phyloP scores from a whole-genome alignment of 1,140 invertebrate species.

The Globodera ellingtonae region DNA sequence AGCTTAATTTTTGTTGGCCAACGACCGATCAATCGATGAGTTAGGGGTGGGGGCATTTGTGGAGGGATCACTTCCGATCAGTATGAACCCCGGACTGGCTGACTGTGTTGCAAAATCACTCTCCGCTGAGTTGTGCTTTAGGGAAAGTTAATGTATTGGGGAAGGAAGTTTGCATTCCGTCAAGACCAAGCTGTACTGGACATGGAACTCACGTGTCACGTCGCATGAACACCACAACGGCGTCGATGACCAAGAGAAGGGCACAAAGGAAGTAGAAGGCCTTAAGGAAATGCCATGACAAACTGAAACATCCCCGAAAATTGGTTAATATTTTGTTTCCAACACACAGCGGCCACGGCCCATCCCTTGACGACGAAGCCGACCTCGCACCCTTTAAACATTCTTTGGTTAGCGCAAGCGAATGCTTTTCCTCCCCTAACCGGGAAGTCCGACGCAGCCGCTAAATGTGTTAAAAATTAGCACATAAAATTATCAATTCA shows the following conservation, averaged over 20 bases:
- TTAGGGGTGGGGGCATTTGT: not conserved
- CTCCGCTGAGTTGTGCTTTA: constrained; percentile 30
- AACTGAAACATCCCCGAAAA: not conserved
- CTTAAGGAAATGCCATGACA: constrained; percentile 34
- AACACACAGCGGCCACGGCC: constrained; percentile 60
- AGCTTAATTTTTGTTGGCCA: not conserved
- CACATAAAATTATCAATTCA: not conserved
- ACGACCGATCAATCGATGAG: not conserved
- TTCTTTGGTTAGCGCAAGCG: not conserved
- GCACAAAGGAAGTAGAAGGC: constrained; percentile 62
- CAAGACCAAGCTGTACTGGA: too few species aligned
- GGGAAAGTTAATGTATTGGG: not conserved
- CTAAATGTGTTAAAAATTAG: constrained; percentile 59
- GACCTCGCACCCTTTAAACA: constrained; percentile 14
- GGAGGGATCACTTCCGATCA: not conserved
- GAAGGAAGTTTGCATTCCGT: not conserved
- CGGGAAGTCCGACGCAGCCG: constrained; percentile 62
- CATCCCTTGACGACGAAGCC: constrained; percentile 56
- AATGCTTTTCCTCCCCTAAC: constrained; percentile 24
- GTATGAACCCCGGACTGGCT: constrained; percentile 1
- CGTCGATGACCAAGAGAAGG: constrained; percentile 55
- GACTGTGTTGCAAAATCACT: constrained; percentile 28
- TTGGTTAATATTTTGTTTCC: not conserved
- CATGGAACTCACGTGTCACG: constrained; percentile 54
- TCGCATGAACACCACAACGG: constrained; percentile 54